Conservation (phyloP, 2,113 vertebrate species). For the Epinephelus moara region DNA sequence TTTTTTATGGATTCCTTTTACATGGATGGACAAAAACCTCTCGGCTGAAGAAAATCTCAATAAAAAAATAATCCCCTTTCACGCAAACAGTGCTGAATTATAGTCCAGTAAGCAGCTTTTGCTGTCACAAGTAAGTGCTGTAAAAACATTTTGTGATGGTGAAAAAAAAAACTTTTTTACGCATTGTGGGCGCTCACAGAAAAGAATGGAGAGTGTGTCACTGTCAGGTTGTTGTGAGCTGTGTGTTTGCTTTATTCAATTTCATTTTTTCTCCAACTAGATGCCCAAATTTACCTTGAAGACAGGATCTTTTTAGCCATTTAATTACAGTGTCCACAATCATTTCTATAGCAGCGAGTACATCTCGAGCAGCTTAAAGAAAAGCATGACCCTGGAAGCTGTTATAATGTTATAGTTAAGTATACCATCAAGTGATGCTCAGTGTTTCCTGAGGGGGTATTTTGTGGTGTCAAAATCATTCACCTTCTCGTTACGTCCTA, state of each 20-base stretch:
- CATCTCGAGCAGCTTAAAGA: slow-evolving; percentile 1
- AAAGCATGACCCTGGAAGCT: not conserved
- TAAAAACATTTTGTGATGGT: slow-evolving; percentile 29
- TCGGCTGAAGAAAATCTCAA: slow-evolving; percentile 29
- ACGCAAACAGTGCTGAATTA: slow-evolving; percentile 47
- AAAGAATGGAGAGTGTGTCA: fast-evolving
- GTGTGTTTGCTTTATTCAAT: slow-evolving; percentile 5
- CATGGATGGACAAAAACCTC: slow-evolving; percentile 27
- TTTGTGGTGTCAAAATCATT: slow-evolving; percentile 20
- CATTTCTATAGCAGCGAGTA: not conserved
- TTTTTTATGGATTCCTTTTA: slow-evolving; percentile 26
- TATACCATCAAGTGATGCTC: not conserved
- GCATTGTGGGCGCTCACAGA: not conserved
- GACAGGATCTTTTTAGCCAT: not conserved
- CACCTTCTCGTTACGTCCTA: not conserved
- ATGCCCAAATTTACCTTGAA: not conserved
- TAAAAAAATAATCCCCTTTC: slow-evolving; percentile 55
- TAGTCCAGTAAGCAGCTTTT: slow-evolving; percentile 49
- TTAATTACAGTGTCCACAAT: slow-evolving; percentile 7
- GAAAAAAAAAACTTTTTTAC: slow-evolving; percentile 11
- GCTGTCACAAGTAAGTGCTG: slow-evolving; percentile 26
- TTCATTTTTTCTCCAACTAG: not conserved
- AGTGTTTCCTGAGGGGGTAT: not conserved
- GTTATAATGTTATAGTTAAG: not conserved
- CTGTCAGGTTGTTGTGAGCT: not conserved